Evolutionary conservation across 2,888 invertebrate genomes (phyloP).

Genomic region (Diarsia dahlii): DNA sequence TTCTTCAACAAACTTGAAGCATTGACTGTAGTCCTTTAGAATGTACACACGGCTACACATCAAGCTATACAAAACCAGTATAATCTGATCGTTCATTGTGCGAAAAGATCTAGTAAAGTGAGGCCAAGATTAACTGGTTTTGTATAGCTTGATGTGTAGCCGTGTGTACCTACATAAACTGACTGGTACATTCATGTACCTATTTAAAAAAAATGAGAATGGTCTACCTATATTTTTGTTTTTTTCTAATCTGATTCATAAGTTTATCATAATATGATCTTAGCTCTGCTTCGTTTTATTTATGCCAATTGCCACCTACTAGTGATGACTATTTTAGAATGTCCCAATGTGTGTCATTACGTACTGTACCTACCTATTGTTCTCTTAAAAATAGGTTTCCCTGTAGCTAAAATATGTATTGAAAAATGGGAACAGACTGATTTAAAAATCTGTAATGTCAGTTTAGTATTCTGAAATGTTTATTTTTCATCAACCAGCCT

Average conservation of each 20-base stretch:
- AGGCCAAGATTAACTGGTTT: no score
- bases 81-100: no score
- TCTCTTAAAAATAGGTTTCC: slow-evolving; percentile 3
- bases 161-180: no score
- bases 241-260: neutral
- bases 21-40: neutral
- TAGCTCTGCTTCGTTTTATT: neutral
- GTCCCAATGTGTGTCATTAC: neutral
- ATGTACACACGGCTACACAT: no score
- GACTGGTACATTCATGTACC: neutral
- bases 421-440: neutral
- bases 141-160: no score
- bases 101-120: no score
- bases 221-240: neutral
- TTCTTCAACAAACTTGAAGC: no score
- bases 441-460: neutral
- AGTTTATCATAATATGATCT: neutral
- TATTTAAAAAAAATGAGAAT: neutral
- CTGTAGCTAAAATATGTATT: neutral
- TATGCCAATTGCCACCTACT: neutral
- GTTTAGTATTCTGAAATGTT: neutral
- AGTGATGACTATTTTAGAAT: neutral
- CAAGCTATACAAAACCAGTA: no score
- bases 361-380: slow-evolving; percentile 14
- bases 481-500: neutral